These are phyloP conservation scores for Lindbergichthys nudifrons DNA, from an alignment of 2,797 vertebrate genomes.

Conservation along the genomic window DNA sequence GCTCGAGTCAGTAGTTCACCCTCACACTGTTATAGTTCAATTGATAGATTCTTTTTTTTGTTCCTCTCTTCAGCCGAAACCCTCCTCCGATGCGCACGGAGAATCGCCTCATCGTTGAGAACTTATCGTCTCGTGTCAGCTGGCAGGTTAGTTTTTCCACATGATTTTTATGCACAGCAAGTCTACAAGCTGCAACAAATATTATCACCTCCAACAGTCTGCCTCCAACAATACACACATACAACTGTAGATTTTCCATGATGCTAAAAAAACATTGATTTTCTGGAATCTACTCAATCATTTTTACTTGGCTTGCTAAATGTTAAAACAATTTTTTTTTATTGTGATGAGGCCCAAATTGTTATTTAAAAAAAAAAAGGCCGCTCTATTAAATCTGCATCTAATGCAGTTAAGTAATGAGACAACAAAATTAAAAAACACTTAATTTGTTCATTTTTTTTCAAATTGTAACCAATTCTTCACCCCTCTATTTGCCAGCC, in stretches of 20 bases:
- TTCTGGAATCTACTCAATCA: slow-evolving; percentile 20
- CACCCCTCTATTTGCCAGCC: slow-evolving; percentile 99
- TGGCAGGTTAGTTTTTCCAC: slow-evolving; percentile 91
- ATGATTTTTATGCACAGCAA: slow-evolving; percentile 39
- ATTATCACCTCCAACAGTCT: slow-evolving; percentile 46
- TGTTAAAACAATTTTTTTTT: slow-evolving; percentile 19
- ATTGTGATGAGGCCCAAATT: slow-evolving; percentile 38
- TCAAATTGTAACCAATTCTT: slow-evolving; percentile 99
- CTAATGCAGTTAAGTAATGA: slow-evolving; percentile 56
- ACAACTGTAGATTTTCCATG: slow-evolving; percentile 23
- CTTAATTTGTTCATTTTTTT: slow-evolving; percentile 82
- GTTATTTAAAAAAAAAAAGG: slow-evolving; percentile 25
- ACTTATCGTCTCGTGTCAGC: slow-evolving; percentile 95
- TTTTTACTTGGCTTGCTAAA: slow-evolving; percentile 26
- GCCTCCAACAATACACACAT: slow-evolving; percentile 63
- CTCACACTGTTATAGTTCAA: background rate
- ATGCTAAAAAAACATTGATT: slow-evolving; percentile 47
- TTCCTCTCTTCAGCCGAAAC: slow-evolving; percentile 80
- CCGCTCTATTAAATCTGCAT: slow-evolving; percentile 46
- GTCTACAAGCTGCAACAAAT: slow-evolving; percentile 35
- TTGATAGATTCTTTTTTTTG: background rate
- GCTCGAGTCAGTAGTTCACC: background rate
- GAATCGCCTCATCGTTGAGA: slow-evolving; percentile 97
- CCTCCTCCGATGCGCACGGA: slow-evolving; percentile 96
- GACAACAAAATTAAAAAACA: slow-evolving; percentile 60